These are phyloP conservation scores for Chaenodraco wilsoni DNA, from an alignment of 2,797 vertebrate species.

Conservation along the genomic window DNA sequence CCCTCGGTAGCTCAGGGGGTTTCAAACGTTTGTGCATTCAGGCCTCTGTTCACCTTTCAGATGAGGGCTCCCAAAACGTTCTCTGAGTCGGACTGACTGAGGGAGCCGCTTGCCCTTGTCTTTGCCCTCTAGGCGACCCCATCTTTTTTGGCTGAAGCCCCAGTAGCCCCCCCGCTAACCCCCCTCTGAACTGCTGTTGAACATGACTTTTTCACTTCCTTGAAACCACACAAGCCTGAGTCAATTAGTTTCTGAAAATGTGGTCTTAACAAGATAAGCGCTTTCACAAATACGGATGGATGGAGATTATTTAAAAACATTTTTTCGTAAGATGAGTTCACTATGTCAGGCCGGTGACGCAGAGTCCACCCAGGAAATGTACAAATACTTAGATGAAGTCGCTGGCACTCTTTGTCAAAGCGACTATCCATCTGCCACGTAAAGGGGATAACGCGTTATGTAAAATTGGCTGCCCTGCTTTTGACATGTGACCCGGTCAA, in stretches of 20 bases:
- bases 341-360: not conserved
- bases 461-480: constrained; percentile 49
- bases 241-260: constrained; percentile 49
- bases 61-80: constrained; percentile 56
- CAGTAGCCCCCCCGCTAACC: constrained; percentile 11
- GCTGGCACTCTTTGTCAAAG: constrained; percentile 26
- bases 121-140: constrained; percentile 66
- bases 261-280: constrained; percentile 62
- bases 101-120: constrained; percentile 44
- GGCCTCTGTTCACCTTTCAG: constrained; percentile 54
- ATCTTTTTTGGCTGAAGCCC: constrained; percentile 45
- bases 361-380: constrained; percentile 6
- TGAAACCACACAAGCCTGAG: constrained; percentile 35
- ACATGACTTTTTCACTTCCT: constrained; percentile 57
- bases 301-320: constrained; percentile 29
- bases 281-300: constrained; percentile 36
- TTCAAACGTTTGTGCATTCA: constrained; percentile 48
- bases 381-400: constrained; percentile 9
- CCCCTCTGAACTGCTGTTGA: constrained; percentile 24
- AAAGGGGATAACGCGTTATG: constrained; percentile 5
- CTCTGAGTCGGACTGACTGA: constrained; percentile 51
- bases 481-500: constrained; percentile 68
- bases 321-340: too few species aligned
- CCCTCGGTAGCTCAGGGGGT: constrained; percentile 33
- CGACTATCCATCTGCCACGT: constrained; percentile 20